These are phyloP conservation scores for Myotis pilosus DNA, from an alignment of 2,797 vertebrate genomes.

Conservation along the genomic window DNA sequence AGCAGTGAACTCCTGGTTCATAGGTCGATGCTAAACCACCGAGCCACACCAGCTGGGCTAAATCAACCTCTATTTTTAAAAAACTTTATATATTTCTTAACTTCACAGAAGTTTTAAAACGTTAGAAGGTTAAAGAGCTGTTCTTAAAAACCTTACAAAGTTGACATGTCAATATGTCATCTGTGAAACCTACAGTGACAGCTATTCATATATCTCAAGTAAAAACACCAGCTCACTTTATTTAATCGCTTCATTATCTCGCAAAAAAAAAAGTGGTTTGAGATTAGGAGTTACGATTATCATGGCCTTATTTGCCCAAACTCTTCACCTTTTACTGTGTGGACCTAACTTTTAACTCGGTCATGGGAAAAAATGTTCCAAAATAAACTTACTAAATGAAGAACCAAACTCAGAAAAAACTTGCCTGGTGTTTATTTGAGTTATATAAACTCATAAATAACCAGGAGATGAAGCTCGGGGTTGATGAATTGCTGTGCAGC, in stretches of 20 bases:
- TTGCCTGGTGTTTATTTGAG: conserved; percentile 55
- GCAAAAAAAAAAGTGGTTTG: background rate
- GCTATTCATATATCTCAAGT: background rate
- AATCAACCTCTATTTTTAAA: background rate
- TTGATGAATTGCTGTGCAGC: background rate
- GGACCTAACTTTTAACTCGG: conserved; percentile 26
- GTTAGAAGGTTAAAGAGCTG: background rate
- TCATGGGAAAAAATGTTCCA: background rate
- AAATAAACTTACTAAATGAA: conserved; percentile 57
- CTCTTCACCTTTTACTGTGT: background rate
- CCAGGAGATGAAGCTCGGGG: background rate
- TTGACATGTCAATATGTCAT: background rate
- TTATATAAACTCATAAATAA: conserved; percentile 64
- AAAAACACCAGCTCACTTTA: background rate
- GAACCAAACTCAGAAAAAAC: conserved; percentile 43
- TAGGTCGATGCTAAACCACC: too few relatives aligned
- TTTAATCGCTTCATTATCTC: background rate
- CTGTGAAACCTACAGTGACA: background rate
- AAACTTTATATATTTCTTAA: conserved; percentile 21
- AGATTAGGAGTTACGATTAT: background rate
- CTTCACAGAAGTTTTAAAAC: background rate
- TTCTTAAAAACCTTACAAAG: background rate
- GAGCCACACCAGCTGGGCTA: too few relatives aligned
- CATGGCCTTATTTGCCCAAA: background rate
- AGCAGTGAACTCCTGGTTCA: too few relatives aligned